Conservation (phyloP, 2,888 invertebrate species). For the Trachelus troglodyta region DNA sequence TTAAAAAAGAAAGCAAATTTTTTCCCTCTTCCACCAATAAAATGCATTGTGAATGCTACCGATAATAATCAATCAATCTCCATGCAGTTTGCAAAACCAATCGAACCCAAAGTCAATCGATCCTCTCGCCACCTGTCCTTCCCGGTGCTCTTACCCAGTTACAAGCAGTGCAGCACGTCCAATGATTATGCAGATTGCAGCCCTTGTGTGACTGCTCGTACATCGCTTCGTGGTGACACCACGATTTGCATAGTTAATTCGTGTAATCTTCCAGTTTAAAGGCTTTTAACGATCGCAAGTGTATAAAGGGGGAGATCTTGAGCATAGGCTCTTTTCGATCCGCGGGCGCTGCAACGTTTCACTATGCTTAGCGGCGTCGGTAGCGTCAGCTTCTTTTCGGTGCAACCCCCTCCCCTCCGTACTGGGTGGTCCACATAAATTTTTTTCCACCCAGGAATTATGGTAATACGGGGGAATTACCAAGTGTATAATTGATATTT, state of each 20-base stretch:
- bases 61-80: too few relatives aligned
- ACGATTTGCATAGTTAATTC: slow-evolving; percentile 61
- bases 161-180: slow-evolving; percentile 47
- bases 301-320: too few relatives aligned
- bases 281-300: slow-evolving; percentile 34
- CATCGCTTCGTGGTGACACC: slow-evolving; percentile 55
- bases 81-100: too few relatives aligned
- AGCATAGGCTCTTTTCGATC: too few relatives aligned
- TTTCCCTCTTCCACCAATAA: too few relatives aligned
- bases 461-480: slow-evolving; percentile 59
- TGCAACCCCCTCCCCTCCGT: slow-evolving; percentile 16
- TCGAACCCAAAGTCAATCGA: slow-evolving; percentile 31
- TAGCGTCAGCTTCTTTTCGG: slow-evolving; percentile 12
- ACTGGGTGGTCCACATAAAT: slow-evolving; percentile 63
- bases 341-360: not conserved
- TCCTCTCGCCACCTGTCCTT: slow-evolving; percentile 51
- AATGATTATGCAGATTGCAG: slow-evolving; percentile 56
- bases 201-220: slow-evolving; percentile 38
- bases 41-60: too few relatives aligned
- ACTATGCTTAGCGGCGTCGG: not conserved
- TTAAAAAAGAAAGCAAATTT: too few relatives aligned
- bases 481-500: slow-evolving; percentile 63
- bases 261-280: slow-evolving; percentile 57
- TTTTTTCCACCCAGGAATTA: slow-evolving; percentile 54
- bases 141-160: slow-evolving; percentile 42